These are phyloP conservation scores for Ahaetulla prasina DNA, from an alignment of 2,113 vertebrate genomes.

Conservation along the genomic window DNA sequence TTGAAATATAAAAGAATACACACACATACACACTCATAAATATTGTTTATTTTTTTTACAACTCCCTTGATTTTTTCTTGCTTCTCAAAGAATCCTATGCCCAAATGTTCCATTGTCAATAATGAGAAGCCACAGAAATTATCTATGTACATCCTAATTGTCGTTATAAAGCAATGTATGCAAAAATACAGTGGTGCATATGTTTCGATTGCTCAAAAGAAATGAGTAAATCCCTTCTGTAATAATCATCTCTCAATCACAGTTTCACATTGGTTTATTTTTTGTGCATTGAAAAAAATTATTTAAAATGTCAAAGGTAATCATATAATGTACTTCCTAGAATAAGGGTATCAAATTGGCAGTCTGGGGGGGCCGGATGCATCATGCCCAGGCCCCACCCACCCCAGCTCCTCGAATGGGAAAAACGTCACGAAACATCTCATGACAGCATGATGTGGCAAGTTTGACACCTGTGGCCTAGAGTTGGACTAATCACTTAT, in stretches of 20 bases:
- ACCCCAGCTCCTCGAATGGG: no score
- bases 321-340: not conserved
- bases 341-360: no score
- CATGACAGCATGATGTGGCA: no score
- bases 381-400: no score
- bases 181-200: not conserved
- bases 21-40: not conserved
- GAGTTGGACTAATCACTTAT: not conserved
- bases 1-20: not conserved
- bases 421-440: no score
- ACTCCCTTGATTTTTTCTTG: not conserved
- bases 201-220: not conserved
- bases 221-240: not conserved
- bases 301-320: not conserved
- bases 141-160: not conserved
- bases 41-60: not conserved
- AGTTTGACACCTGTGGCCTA: not conserved
- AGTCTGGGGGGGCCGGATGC: no score
- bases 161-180: not conserved
- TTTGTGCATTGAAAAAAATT: not conserved
- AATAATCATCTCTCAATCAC: not conserved
- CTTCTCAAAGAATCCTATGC: not conserved
- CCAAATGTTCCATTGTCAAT: not conserved
- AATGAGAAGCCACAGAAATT: not conserved
- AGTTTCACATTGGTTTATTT: not conserved